A percentile compares a stretch with the other conserved stretches of the same genome.
phyloP scores from a whole-genome alignment of 2,888 invertebrate species.

The Galeruca laticollis region DNA sequence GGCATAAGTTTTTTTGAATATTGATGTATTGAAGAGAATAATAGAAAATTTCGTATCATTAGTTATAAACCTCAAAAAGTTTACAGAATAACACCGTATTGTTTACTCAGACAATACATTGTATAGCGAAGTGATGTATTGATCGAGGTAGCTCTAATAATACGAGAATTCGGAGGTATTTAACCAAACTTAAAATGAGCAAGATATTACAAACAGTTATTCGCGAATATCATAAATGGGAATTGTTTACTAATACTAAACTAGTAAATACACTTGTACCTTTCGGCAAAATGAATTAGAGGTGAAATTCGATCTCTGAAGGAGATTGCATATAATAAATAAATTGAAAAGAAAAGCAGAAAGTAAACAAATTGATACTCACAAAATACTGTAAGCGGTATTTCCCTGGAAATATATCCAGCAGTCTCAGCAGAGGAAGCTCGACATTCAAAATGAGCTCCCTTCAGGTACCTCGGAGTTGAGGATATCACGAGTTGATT shows the following conservation, averaged over 20 bases:
- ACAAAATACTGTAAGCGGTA: conserved; percentile 80
- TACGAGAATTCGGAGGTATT: not conserved
- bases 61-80: not conserved
- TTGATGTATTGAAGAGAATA: too few species aligned
- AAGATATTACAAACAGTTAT: not conserved
- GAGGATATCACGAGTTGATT: conserved; percentile 82
- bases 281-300: not conserved
- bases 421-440: conserved; percentile 81
- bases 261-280: not conserved
- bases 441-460: conserved; percentile 81
- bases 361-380: conserved; percentile 55
- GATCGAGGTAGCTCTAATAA: not conserved
- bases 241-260: not conserved
- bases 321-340: too few species aligned
- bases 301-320: too few species aligned
- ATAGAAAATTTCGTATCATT: too few species aligned
- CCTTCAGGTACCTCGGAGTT: conserved; percentile 78
- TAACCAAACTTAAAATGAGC: not conserved
- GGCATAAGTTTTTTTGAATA: too few species aligned
- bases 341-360: too few species aligned
- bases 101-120: not conserved
- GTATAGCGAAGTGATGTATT: not conserved
- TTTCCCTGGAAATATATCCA: conserved; percentile 77
- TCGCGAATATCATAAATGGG: not conserved
- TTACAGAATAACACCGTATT: not conserved